A percentile compares a stretch with the other conserved stretches of the same genome.
Conservation (phyloP, 2,888 invertebrate genomes). For the Mesorhabditis spiculigera region DNA sequence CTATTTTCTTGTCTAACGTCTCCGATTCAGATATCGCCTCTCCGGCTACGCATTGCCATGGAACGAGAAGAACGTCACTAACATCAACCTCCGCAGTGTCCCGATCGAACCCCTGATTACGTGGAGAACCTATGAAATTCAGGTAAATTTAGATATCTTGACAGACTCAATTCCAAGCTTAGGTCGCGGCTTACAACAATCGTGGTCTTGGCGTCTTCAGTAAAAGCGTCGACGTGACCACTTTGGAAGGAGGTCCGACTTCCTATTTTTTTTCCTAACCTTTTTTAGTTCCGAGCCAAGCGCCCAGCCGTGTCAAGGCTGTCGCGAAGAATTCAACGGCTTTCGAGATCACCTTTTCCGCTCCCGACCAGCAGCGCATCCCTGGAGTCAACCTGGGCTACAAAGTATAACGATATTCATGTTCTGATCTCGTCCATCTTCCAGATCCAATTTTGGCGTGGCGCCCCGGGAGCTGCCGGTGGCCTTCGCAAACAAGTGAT, state of each 20-base stretch:
- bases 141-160: constrained; percentile 15
- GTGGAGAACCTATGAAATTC: constrained; percentile 94
- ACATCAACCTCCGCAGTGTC: constrained; percentile 80
- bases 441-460: constrained; percentile 52
- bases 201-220: constrained; percentile 91
- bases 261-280: background rate
- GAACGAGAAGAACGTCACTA: constrained; percentile 85
- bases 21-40: constrained; percentile 65
- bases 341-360: constrained; percentile 82
- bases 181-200: constrained; percentile 89
- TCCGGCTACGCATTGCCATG: constrained; percentile 87
- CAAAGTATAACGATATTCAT: constrained; percentile 65
- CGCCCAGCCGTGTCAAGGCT: constrained; percentile 78
- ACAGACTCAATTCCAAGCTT: constrained; percentile 54
- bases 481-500: constrained; percentile 23
- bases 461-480: constrained; percentile 19
- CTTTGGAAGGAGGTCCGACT: constrained; percentile 76
- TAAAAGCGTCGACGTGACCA: constrained; percentile 84
- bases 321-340: constrained; percentile 82
- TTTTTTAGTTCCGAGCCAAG: constrained; percentile 75
- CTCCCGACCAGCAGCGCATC: constrained; percentile 92
- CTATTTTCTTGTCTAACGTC: background rate
- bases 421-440: constrained; percentile 7
- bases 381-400: constrained; percentile 97
- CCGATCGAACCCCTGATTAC: constrained; percentile 88